These are phyloP conservation scores for Montipora sp. DNA, from an alignment of 64 coral and sea anemone genomes.

Conservation along the genomic window DNA sequence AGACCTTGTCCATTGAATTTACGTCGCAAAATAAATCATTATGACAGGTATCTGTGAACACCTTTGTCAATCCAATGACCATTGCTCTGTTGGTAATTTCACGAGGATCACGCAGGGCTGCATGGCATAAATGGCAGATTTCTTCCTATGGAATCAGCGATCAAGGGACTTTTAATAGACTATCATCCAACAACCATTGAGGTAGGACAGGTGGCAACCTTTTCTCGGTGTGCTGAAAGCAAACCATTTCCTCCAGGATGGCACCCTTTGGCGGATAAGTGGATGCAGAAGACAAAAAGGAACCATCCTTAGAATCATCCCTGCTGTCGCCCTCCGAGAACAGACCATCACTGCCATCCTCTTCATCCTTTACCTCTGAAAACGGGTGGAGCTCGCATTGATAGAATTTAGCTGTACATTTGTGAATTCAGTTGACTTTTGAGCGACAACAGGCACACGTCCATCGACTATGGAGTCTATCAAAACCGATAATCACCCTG, in stretches of 20 bases:
- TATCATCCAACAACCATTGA: not conserved
- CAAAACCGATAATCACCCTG: not conserved
- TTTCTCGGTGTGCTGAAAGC: not conserved
- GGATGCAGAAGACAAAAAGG: not conserved
- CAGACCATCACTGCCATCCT: not conserved
- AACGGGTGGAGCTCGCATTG: not conserved
- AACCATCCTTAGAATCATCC: not conserved
- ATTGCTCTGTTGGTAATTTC: constrained; percentile 14
- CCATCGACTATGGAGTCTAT: not conserved
- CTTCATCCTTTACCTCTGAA: not conserved
- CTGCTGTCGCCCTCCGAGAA: not conserved
- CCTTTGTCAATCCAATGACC: not conserved
- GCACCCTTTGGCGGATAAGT: not conserved
- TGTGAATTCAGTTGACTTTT: not conserved
- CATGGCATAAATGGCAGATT: not conserved
- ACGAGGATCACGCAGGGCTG: not conserved
- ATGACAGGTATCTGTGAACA: not conserved
- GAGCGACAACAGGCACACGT: constrained; percentile 1
- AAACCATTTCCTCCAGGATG: not conserved
- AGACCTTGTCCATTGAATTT: not conserved
- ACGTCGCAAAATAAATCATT: not conserved
- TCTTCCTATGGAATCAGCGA: not conserved
- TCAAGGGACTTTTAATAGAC: no score
- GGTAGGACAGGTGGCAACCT: not conserved
- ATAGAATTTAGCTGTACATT: not conserved